Evolutionary conservation across 2,113 vertebrate genomes (phyloP), one percentile per base, ranked within the genome.

Genomic region (Mormyrus lacerda): DNA sequence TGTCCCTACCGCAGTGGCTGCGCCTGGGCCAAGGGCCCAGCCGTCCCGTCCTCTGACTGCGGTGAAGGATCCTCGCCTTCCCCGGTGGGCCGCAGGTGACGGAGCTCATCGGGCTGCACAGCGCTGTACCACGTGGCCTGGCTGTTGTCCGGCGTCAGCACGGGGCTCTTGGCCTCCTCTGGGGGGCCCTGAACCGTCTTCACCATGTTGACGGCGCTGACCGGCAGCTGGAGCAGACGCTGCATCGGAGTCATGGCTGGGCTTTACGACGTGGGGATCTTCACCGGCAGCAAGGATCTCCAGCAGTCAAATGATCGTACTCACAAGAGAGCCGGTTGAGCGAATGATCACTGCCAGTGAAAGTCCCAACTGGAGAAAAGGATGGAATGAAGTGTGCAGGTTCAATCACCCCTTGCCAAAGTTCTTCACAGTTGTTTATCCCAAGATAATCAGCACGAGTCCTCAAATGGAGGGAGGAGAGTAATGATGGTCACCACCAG

Each of bases 71-170:
- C 45, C 42, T 96, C 95, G 0, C 91, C 93, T 24, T 91, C 0
- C 0, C 93, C 92, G 84, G 93, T 94, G 17, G 93, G 86, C 48
- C 97, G 95, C 0, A 98, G 96, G 89, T 97, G 95, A 58, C 89
- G 95, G 50, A 98, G 95, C 91, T 99, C 98, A 0, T 99, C 97
- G 0, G 97, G 96, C 92, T 95, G 96, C 88, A 98, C 94, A 35
- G 97, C 96, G 24, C 92, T 98, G 95, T 99, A 99, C 97, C 97
- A 98, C 50, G 95, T 61, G 0, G 97, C 96, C 19, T 96, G 95
- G 4, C 93, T 93, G 0, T 94, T 92, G 50, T 98, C 97, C 0
- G 97, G 95, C 50, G 93, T 95, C 92, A 99, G 91, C 92, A 98
- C 97, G 0, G 97, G 98, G 91, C 97, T 98, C 35, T 95, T 96